A percentile compares a stretch with the other conserved stretches of the same genome.
These are phyloP conservation scores for Tholera decimalis DNA, from an alignment of 2,888 invertebrate genomes.

Conservation along the genomic window DNA sequence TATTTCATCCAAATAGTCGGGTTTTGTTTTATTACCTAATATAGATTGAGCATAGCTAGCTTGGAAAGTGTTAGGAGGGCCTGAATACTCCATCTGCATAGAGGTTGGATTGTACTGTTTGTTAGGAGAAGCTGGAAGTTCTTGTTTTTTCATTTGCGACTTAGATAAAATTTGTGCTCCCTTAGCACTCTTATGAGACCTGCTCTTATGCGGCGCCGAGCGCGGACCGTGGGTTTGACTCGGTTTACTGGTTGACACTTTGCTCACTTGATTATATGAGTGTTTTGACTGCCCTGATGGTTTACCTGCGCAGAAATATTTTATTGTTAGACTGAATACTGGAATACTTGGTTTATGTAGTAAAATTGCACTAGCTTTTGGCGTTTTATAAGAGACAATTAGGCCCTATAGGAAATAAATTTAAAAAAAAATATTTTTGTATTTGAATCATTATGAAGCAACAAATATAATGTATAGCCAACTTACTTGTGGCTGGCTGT, in stretches of 20 bases:
- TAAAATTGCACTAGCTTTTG: too few species aligned
- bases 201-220: conserved; percentile 76
- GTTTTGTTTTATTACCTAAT: conserved; percentile 80
- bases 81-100: conserved; percentile 80
- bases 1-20: conserved; percentile 81
- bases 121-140: conserved; percentile 76
- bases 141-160: conserved; percentile 80
- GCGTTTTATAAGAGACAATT: neutral
- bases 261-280: conserved; percentile 90
- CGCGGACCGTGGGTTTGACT: conserved; percentile 80
- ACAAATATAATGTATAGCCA: conserved; percentile 3
- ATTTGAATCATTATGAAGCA: too few species aligned
- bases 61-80: conserved; percentile 86
- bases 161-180: conserved; percentile 68
- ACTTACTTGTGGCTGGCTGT: conserved; percentile 86
- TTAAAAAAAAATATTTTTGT: neutral
- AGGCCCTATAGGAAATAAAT: neutral
- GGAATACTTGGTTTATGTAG: too few species aligned
- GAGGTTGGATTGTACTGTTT: conserved; percentile 79
- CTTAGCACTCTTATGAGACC: conserved; percentile 76
- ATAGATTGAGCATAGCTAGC: conserved; percentile 88
- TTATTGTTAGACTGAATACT: neutral
- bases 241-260: conserved; percentile 89
- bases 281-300: conserved; percentile 88
- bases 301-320: conserved; percentile 80